Percentiles rank a stretch among this genome's conserved stretches.
Conservation (phyloP, 2,113 vertebrate species). For the Aphyosemion australe region DNA sequence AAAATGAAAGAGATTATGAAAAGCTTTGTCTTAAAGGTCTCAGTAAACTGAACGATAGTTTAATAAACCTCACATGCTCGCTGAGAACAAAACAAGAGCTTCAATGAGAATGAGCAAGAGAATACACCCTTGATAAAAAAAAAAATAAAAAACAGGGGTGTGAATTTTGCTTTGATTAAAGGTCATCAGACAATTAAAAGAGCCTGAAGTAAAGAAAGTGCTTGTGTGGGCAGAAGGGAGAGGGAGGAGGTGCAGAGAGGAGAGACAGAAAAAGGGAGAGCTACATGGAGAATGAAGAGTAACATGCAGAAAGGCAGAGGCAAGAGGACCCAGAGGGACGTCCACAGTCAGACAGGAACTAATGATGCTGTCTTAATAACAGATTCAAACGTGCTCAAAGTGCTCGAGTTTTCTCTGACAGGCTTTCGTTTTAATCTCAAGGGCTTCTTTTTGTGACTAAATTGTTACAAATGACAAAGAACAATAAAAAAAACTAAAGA, state of each 20-base stretch:
- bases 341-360: conserved; percentile 41
- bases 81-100: neutral
- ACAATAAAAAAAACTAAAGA: neutral
- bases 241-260: neutral
- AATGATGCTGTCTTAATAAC: conserved; percentile 53
- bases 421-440: conserved; percentile 6
- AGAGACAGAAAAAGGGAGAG: conserved; percentile 1
- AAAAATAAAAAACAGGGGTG: conserved; percentile 7
- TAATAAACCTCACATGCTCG: neutral
- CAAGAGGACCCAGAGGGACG: conserved; percentile 23
- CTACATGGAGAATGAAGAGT: conserved; percentile 30
- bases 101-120: neutral
- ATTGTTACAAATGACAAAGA: too few species aligned
- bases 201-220: conserved; percentile 17
- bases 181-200: conserved; percentile 26
- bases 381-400: conserved; percentile 29
- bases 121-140: conserved; percentile 2
- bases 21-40: neutral
- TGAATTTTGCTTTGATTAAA: conserved; percentile 32
- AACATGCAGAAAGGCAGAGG: conserved; percentile 2
- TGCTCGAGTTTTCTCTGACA: conserved; percentile 19
- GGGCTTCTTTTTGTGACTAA: neutral
- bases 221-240: conserved; percentile 15
- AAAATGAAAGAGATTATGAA: conserved; percentile 1
- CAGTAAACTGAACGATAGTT: neutral